phyloP scores from a whole-genome alignment of 2,113 vertebrate genomes.

The Nesogale talazaci region DNA sequence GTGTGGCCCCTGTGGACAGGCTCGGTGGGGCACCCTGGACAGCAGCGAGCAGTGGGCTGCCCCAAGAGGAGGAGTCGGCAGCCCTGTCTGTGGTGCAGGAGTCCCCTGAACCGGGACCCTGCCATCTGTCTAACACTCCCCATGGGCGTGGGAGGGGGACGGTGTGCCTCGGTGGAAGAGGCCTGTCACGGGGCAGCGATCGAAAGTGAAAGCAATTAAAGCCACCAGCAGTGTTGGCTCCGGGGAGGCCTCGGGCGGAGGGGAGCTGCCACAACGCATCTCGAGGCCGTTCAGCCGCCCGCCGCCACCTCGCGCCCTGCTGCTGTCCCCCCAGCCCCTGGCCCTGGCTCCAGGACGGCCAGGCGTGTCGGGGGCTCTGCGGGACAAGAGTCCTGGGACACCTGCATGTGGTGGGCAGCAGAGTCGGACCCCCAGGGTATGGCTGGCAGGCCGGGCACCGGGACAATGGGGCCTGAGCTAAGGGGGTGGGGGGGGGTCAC shows the following conservation, averaged over 20 bases:
- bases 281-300: constrained; percentile 51
- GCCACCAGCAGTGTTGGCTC: constrained; percentile 87
- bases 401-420: constrained; percentile 37
- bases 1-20: no score
- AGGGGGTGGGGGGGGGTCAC: not conserved
- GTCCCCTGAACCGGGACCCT: no score
- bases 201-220: constrained; percentile 90
- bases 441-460: not conserved
- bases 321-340: not conserved
- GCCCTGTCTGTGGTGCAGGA: no score
- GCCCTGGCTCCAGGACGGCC: not conserved
- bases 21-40: no score
- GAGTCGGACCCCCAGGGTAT: not conserved
- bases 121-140: no score
- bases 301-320: not conserved
- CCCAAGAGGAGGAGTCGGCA: no score
- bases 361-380: not conserved
- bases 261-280: constrained; percentile 89
- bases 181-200: constrained; percentile 84
- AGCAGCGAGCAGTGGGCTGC: no score
- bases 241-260: constrained; percentile 87
- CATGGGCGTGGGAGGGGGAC: not conserved
- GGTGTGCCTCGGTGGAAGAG: not conserved
- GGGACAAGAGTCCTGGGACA: constrained; percentile 68
- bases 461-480: not conserved